Evolutionary conservation across 2,113 vertebrate species (phyloP).

Genomic region (Phasianus colchicus): DNA sequence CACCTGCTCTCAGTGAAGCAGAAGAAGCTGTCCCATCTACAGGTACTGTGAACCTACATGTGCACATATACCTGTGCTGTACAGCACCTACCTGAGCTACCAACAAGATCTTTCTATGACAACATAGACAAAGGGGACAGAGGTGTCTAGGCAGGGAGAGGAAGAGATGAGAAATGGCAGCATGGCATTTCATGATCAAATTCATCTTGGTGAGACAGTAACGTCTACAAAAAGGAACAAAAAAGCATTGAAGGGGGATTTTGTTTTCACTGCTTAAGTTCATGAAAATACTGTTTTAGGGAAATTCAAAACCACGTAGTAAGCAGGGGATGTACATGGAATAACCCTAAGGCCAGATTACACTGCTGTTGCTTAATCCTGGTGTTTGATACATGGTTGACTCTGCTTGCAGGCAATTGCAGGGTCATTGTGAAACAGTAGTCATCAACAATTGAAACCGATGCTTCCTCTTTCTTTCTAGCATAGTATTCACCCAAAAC

Average conservation of each 20-base stretch:
- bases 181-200: neutral
- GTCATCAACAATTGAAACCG: neutral
- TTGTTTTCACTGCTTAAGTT: neutral
- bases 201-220: neutral
- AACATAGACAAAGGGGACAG: neutral
- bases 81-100: neutral
- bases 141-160: neutral
- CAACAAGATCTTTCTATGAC: neutral
- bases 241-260: neutral
- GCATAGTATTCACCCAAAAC: neutral
- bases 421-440: constrained; percentile 1
- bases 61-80: neutral
- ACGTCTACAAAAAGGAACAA: neutral
- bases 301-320: constrained; percentile 46
- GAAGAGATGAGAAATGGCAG: neutral
- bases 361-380: neutral
- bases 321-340: constrained; percentile 31
- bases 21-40: neutral
- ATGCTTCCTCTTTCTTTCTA: constrained; percentile 21
- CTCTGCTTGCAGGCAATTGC: neutral
- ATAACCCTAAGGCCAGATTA: constrained; percentile 12
- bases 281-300: neutral
- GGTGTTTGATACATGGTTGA: neutral
- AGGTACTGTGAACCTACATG: neutral
- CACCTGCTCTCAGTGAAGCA: neutral